Evolutionary conservation across 2,113 vertebrate genomes (phyloP).

Genomic region (Mola mola): DNA sequence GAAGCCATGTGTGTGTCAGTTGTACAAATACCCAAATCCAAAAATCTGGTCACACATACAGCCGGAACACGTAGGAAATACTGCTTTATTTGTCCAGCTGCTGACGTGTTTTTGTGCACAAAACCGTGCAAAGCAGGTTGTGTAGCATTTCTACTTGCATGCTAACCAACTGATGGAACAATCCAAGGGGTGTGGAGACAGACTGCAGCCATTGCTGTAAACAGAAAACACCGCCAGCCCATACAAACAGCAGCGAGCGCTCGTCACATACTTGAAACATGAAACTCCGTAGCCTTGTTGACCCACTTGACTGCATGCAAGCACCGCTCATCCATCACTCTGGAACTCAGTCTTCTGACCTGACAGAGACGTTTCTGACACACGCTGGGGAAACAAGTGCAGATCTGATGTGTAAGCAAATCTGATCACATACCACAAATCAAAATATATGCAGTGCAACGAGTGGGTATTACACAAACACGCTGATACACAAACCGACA

Average conservation of each 20-base stretch:
- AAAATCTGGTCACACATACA: neutral
- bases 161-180: slow-evolving; percentile 8
- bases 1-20: neutral
- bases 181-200: slow-evolving; percentile 13
- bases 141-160: slow-evolving; percentile 4
- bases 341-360: slow-evolving; percentile 9
- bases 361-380: slow-evolving; percentile 32
- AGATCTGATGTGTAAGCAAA: slow-evolving; percentile 54
- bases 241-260: slow-evolving; percentile 45
- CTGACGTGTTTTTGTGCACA: neutral
- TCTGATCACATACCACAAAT: slow-evolving; percentile 52
- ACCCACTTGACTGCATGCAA: slow-evolving; percentile 40
- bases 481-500: slow-evolving; percentile 29
- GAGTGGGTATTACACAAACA: slow-evolving; percentile 51
- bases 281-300: slow-evolving; percentile 41
- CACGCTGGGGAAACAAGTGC: slow-evolving; percentile 44
- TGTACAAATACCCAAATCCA: neutral
- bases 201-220: slow-evolving; percentile 36
- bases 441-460: slow-evolving; percentile 39
- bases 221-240: slow-evolving; percentile 44
- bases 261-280: slow-evolving; percentile 42
- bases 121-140: slow-evolving; percentile 17
- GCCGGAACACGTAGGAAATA: neutral
- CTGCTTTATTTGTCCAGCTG: neutral
- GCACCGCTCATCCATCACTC: slow-evolving; percentile 46